These are phyloP conservation scores for Protobothrops flavoviridis DNA, from an alignment of 2,113 vertebrate species.

Conservation along the genomic window DNA sequence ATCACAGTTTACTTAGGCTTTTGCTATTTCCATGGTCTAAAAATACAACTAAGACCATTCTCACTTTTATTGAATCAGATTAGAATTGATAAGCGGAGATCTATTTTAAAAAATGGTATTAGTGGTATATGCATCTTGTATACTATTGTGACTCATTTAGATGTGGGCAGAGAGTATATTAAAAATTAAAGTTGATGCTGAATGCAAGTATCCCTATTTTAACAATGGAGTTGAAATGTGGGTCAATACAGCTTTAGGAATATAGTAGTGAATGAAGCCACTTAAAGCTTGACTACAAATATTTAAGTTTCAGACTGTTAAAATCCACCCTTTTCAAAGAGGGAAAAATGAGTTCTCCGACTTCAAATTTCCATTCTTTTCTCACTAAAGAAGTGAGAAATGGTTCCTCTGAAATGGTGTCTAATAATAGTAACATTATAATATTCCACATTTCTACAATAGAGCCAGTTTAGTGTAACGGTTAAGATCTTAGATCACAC, in stretches of 20 bases:
- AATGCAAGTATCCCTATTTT: background rate
- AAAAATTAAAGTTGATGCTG: background rate
- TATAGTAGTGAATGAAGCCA: background rate
- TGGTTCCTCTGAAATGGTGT: background rate
- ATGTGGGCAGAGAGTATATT: background rate
- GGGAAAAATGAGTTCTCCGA: background rate
- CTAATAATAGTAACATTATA: background rate
- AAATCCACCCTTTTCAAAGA: background rate
- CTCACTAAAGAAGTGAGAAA: background rate
- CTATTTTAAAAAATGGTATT: background rate
- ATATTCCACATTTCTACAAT: background rate
- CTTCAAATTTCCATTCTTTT: background rate
- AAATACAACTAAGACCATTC: slow-evolving; percentile 25
- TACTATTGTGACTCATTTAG: background rate
- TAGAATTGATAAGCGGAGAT: background rate
- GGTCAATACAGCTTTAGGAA: background rate
- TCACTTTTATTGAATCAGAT: background rate
- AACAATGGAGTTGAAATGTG: background rate
- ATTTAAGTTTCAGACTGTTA: background rate
- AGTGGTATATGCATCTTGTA: background rate
- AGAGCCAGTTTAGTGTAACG: background rate
- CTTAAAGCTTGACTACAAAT: background rate
- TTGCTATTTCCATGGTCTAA: slow-evolving; percentile 65
- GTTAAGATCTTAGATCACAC: background rate
- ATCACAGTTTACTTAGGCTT: slow-evolving; percentile 73